These are phyloP conservation scores for Cacoxenus indagator DNA, from an alignment of 2,888 invertebrate genomes.

Conservation along the genomic window DNA sequence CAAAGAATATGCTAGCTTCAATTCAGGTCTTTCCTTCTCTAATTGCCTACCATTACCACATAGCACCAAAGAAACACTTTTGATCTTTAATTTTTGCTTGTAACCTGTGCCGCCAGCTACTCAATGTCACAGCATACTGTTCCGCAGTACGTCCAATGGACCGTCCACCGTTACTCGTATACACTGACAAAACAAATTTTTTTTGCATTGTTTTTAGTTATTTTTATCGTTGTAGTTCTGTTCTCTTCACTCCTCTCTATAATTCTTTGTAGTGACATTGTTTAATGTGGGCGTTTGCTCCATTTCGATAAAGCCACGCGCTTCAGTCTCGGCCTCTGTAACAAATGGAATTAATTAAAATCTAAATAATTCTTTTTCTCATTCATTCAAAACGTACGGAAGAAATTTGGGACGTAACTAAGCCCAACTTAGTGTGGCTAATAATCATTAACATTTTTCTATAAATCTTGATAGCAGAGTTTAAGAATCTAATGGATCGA, in stretches of 20 bases:
- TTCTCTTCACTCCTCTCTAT: neutral
- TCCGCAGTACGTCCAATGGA: no score
- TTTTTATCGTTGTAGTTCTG: neutral
- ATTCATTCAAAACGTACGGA: no score
- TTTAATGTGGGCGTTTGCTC: conserved; percentile 13
- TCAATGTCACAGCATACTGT: no score
- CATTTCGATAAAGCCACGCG: neutral
- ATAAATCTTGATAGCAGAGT: conserved; percentile 31
- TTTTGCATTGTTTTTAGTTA: conserved; percentile 6
- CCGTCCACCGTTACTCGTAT: no score
- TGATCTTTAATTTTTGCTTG: conserved; percentile 15
- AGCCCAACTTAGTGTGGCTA: neutral
- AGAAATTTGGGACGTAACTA: no score
- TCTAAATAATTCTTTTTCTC: neutral
- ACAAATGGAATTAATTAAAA: neutral
- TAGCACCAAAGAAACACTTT: conserved; percentile 23
- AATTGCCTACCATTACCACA: neutral
- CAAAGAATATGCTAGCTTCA: conserved; percentile 4
- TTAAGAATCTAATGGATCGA: conserved; percentile 76
- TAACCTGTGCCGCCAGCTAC: conserved; percentile 19
- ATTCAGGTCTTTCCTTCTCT: neutral
- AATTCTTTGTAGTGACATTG: conserved; percentile 3
- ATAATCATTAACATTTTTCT: neutral
- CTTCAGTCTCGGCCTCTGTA: neutral
- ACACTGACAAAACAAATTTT: no score